Evolutionary conservation across 92 coral and sea anemone genomes (phyloP).

Genomic region (Anthopleura xanthogrammica): DNA sequence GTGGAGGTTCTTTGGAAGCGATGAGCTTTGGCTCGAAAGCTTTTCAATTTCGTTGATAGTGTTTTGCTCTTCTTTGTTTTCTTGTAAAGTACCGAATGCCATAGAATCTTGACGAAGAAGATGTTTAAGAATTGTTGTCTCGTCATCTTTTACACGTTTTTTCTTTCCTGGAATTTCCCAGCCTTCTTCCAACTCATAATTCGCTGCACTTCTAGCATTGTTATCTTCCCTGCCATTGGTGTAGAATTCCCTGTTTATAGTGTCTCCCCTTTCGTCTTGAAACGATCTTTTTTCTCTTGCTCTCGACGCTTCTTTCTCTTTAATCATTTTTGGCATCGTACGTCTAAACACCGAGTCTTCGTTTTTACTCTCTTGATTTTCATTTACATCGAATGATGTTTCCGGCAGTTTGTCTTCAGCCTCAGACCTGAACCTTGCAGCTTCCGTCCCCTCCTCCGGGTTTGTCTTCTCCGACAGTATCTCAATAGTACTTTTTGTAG

Average conservation of each 20-base stretch:
- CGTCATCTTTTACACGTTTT: constrained; percentile 12
- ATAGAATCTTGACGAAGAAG: constrained; percentile 40
- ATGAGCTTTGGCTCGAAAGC: constrained; percentile 40
- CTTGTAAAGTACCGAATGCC: constrained; percentile 61
- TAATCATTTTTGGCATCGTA: background rate
- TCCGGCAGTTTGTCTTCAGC: background rate
- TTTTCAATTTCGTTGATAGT: constrained; percentile 54
- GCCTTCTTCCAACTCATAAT: background rate
- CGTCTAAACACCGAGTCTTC: background rate
- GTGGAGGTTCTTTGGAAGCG: constrained; percentile 41
- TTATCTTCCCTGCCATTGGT: background rate
- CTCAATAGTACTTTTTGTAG: background rate
- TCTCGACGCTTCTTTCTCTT: background rate
- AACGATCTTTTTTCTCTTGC: background rate
- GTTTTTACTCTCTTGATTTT: background rate
- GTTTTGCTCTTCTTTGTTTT: constrained; percentile 44
- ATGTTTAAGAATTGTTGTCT: constrained; percentile 41
- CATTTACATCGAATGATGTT: background rate
- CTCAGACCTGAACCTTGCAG: background rate
- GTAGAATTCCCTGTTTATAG: background rate
- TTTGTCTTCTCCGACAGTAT: constrained; percentile 1
- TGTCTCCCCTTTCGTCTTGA: background rate
- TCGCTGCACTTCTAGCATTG: background rate
- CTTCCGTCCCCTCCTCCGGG: background rate
- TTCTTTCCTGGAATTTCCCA: background rate